These are phyloP conservation scores for Mormyrus iriodes DNA, from an alignment of 2,113 vertebrate species.

Conservation along the genomic window DNA sequence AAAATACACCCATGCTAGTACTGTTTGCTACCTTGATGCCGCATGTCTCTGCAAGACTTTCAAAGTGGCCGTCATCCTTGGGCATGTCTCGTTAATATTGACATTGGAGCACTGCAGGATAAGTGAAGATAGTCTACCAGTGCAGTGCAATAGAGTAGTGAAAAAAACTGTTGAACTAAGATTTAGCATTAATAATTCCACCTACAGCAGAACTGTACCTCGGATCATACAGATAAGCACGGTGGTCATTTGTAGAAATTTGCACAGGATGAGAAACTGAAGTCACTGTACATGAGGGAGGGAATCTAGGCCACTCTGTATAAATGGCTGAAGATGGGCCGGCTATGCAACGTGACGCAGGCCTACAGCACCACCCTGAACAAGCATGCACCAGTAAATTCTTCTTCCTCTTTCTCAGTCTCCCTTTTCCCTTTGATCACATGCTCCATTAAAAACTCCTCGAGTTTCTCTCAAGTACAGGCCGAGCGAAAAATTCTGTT, in stretches of 20 bases:
- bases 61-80: not conserved
- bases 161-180: not conserved
- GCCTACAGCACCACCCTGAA: not conserved
- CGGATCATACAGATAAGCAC: not conserved
- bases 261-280: not conserved
- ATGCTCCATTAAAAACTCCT: not conserved
- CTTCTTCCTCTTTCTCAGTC: not conserved
- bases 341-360: not conserved
- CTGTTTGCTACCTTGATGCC: not conserved
- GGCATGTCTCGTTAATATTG: not conserved
- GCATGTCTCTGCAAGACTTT: not conserved
- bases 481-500: not conserved
- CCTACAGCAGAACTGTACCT: not conserved
- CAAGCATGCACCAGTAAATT: not conserved
- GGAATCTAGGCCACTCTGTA: too few relatives aligned
- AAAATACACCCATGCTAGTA: not conserved
- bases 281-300: not conserved
- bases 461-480: not conserved
- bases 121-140: not conserved
- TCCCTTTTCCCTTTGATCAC: not conserved
- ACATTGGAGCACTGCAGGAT: not conserved
- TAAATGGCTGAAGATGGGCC: not conserved
- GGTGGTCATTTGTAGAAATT: not conserved
- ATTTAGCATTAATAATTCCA: not conserved
- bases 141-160: not conserved